Base-by-base conservation (phyloP, 2,888 invertebrate species). In the Alloplasta piceator region DNA sequence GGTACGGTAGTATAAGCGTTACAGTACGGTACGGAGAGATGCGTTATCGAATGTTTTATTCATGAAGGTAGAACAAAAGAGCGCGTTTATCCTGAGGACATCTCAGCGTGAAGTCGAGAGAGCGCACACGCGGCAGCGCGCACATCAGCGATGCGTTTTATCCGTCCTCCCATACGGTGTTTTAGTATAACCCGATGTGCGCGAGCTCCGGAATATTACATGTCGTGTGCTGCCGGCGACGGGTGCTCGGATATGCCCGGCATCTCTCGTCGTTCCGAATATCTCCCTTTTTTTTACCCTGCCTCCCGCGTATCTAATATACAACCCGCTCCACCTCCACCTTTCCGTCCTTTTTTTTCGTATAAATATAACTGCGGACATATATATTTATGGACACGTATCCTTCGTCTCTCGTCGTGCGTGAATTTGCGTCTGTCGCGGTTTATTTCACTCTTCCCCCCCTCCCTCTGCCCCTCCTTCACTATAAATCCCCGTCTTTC, bases 11-110 rank as follows among this genome's bases (percentile, higher is more conserved):
- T 76, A 61, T 71, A 50, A 73, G 78, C 63, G 76, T 82, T 84
- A 82, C 70, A 71, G 75, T 80, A 80, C 74, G 73, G 75, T 77
- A 83, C 80, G 85, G 86, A 84, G 85, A 91, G 91, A 91, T 91
- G 89, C 90, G 89, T 90, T 91, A 92, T 91, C 92, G 91, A 90
- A 92, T 92, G 91, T 91, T 91, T 92, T 91, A 92, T 92, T 92
- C 91, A 91, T 92, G 89, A 91, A 90, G 84, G 85, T 87, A 88
- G 89, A 92, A 92, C 92, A 92, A 91, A 91, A 91, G 91, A 89
- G 88, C 86, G 90, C 88, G 88, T 89, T 91, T 91, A 91, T 92
- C 91, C 88, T 88, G 91, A 90, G 91, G 92, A 92, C 91, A 92
- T 92, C 91, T 91, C 85, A 58, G 48, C 73, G 66, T 64, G 74